Conservation (phyloP, 2,113 vertebrate genomes). For the Cebus imitator region DNA sequence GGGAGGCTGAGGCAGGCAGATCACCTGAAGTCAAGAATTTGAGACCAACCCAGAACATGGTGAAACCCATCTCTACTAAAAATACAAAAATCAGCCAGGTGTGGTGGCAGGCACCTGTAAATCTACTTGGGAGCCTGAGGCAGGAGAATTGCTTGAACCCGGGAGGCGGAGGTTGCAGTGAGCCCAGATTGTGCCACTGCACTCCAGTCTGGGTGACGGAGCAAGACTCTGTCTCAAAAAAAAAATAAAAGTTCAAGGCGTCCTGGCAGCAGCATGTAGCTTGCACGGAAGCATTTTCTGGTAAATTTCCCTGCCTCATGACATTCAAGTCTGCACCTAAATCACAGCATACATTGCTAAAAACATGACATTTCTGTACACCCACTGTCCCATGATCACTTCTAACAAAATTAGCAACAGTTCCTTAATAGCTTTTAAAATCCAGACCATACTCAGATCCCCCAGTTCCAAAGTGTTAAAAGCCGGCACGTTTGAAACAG, state of each 20-base stretch:
- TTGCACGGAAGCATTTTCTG: neutral
- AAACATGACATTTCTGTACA: neutral
- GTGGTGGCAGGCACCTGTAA: neutral
- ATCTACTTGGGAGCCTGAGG: neutral
- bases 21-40: neutral
- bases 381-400: neutral
- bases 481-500: neutral
- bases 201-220: neutral
- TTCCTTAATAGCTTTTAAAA: neutral
- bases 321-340: neutral
- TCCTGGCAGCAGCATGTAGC: neutral
- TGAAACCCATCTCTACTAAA: neutral
- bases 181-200: neutral
- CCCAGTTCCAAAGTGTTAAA: neutral
- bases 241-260: neutral
- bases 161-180: neutral
- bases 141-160: neutral
- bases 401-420: neutral
- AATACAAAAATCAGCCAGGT: neutral
- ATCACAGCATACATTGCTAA: neutral
- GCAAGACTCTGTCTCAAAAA: neutral
- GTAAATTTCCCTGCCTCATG: fast-evolving
- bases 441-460: neutral
- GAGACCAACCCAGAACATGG: neutral
- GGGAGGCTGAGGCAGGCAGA: neutral